These are phyloP conservation scores for Pogonomyrmex barbatus DNA, from an alignment of 1,140 invertebrate species.

Conservation along the genomic window DNA sequence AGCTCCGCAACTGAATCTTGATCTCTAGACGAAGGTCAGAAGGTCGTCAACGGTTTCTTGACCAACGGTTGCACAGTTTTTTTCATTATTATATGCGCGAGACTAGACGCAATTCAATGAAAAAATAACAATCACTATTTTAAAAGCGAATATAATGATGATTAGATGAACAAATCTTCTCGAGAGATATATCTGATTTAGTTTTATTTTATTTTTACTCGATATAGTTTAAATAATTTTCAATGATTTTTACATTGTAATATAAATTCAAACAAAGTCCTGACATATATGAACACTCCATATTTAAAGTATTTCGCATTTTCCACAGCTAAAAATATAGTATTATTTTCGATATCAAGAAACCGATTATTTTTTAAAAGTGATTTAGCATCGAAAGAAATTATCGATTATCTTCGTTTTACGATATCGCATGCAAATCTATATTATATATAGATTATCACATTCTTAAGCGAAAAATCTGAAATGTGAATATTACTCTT, in stretches of 20 bases:
- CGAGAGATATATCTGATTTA: not conserved
- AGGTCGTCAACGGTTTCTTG: conserved; percentile 76
- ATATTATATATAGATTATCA: conserved; percentile 5
- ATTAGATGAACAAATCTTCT: not conserved
- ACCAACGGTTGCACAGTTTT: conserved; percentile 62
- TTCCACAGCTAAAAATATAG: not conserved
- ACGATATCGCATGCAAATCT: not conserved
- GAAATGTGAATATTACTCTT: conserved; percentile 1
- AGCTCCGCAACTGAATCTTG: conserved; percentile 74
- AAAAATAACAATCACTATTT: conserved; percentile 2
- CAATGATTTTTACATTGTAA: not conserved
- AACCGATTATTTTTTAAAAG: not conserved
- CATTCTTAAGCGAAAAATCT: conserved; percentile 7
- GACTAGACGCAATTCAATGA: conserved; percentile 11
- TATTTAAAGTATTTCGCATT: not conserved
- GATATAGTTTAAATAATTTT: not conserved
- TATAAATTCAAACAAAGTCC: not conserved
- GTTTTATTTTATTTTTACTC: not conserved
- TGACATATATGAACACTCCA: not conserved
- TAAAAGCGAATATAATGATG: not conserved
- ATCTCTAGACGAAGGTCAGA: conserved; percentile 71
- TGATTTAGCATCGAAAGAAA: not conserved
- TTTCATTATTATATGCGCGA: conserved; percentile 22
- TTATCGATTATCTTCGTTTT: not conserved
- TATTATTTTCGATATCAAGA: not conserved